Evolutionary conservation across 2,797 vertebrate genomes (phyloP).

Genomic region (Oreortyx pictus): DNA sequence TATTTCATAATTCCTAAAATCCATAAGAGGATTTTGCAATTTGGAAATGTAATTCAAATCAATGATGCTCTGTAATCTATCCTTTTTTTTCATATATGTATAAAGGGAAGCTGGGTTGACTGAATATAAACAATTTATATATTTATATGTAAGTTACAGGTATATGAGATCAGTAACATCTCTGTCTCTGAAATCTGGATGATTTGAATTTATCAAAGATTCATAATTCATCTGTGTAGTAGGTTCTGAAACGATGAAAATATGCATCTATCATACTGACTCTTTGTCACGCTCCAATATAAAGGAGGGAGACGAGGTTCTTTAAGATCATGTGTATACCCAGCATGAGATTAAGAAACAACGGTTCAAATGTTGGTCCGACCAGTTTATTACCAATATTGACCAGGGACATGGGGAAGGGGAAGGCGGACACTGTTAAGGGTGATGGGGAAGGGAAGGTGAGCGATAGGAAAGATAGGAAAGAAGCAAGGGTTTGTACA

Average conservation of each 20-base stretch:
- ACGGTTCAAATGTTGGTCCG: too few relatives aligned
- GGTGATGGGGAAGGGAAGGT: too few relatives aligned
- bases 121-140: not conserved
- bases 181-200: not conserved
- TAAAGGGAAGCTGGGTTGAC: not conserved
- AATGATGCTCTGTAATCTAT: not conserved
- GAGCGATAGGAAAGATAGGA: too few relatives aligned
- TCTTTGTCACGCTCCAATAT: too few relatives aligned
- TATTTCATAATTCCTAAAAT: not conserved
- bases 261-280: not conserved
- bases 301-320: too few relatives aligned
- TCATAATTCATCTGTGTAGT: not conserved
- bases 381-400: too few relatives aligned
- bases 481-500: too few relatives aligned
- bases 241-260: not conserved
- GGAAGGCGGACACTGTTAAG: too few relatives aligned
- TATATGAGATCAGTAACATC: not conserved
- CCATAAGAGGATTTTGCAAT: not conserved
- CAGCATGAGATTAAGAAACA: too few relatives aligned
- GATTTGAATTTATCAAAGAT: not conserved
- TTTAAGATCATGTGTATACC: too few relatives aligned
- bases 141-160: not conserved
- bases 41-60: not conserved
- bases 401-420: too few relatives aligned
- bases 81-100: accelerated